Evolutionary conservation across 2,797 vertebrate genomes (phyloP).

Genomic region (Hydrophis major): DNA sequence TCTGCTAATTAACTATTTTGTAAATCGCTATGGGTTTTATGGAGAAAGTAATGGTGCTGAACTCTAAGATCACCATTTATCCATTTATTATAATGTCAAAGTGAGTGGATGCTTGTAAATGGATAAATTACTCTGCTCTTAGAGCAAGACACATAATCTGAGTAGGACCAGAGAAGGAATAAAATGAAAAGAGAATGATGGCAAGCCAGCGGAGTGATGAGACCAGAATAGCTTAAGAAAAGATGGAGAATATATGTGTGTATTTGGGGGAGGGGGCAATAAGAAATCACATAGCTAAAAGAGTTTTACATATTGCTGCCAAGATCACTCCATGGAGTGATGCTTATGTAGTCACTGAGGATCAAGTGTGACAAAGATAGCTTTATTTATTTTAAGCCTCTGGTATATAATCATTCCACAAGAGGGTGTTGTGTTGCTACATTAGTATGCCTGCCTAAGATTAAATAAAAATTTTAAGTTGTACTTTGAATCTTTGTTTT

Average conservation of each 20-base stretch:
- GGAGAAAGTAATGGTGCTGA: background rate
- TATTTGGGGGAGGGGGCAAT: too few species aligned
- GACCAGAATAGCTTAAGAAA: background rate
- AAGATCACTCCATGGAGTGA: background rate
- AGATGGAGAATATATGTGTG: background rate
- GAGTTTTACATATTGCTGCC: background rate
- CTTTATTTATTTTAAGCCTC: background rate
- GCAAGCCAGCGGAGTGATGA: background rate
- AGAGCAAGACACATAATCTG: background rate
- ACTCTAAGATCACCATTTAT: background rate
- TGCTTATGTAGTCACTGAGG: background rate
- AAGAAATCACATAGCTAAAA: background rate
- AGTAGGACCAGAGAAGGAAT: background rate
- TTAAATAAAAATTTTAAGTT: background rate
- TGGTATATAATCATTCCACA: conserved; percentile 12
- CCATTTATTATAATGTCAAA: background rate
- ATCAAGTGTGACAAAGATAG: background rate
- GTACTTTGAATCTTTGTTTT: background rate
- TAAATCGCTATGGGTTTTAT: background rate
- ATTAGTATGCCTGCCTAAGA: background rate
- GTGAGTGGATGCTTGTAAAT: background rate
- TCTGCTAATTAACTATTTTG: background rate
- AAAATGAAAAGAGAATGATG: background rate
- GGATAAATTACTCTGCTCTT: background rate
- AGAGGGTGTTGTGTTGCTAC: conserved; percentile 28